phyloP scores from a whole-genome alignment of 2,113 vertebrate species.

The Pseudorasbora parva region DNA sequence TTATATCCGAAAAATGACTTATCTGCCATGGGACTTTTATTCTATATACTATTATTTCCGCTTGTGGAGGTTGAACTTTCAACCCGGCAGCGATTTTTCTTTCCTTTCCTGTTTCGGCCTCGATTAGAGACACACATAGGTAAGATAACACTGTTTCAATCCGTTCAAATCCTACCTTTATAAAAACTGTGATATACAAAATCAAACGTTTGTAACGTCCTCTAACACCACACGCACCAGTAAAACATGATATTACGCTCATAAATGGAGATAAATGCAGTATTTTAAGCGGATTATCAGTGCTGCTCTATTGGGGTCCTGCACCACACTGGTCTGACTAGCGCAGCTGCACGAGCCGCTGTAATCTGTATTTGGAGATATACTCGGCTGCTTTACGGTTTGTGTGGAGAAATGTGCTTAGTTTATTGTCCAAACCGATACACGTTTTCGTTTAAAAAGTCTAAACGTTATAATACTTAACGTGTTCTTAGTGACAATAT shows the following conservation, averaged over 20 bases:
- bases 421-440: neutral
- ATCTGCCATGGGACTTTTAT: slow-evolving; percentile 42
- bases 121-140: slow-evolving; percentile 66
- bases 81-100: slow-evolving; percentile 66
- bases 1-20: too few relatives aligned
- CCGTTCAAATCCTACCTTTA: slow-evolving; percentile 39
- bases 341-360: neutral
- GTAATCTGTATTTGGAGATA: neutral
- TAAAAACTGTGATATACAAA: neutral
- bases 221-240: too few relatives aligned
- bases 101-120: slow-evolving; percentile 78
- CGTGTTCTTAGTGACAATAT: neutral
- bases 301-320: neutral
- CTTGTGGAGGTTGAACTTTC: slow-evolving; percentile 52
- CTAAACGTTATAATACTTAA: neutral
- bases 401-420: too few relatives aligned
- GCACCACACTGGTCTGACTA: neutral
- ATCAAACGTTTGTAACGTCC: neutral
- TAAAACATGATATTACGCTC: neutral
- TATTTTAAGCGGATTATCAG: neutral
- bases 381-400: neutral
- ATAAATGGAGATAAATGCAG: too few relatives aligned
- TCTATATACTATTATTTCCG: slow-evolving; percentile 41
- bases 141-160: slow-evolving; percentile 60
- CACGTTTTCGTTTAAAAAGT: neutral